Conservation (phyloP, 2,113 vertebrate genomes). For the Hiodon tergisus region DNA sequence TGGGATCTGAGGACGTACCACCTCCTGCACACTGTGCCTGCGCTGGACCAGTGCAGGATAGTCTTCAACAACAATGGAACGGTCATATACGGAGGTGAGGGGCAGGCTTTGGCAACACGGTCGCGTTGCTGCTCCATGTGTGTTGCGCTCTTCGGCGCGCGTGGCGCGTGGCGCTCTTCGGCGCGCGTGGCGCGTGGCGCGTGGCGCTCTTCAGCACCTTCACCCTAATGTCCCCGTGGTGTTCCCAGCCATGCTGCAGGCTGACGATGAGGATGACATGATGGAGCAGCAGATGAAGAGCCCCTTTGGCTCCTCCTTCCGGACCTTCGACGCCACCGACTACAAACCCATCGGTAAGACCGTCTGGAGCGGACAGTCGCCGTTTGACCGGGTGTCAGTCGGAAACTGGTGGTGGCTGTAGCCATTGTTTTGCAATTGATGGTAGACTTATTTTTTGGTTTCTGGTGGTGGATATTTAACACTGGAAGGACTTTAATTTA, state of each 20-base stretch:
- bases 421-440: no score
- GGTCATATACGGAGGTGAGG: constrained; percentile 95
- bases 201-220: not conserved
- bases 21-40: constrained; percentile 92
- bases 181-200: not conserved
- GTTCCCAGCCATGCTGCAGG: constrained; percentile 88
- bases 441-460: no score
- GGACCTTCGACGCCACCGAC: constrained; percentile 97
- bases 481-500: no score
- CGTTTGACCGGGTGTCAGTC: no score
- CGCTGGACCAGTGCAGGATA: constrained; percentile 97
- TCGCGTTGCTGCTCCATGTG: not conserved
- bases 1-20: constrained; percentile 98
- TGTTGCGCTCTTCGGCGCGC: no score
- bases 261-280: constrained; percentile 95
- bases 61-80: constrained; percentile 98
- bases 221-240: not conserved
- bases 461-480: no score
- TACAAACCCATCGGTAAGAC: constrained; percentile 94
- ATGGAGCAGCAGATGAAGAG: constrained; percentile 97
- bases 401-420: no score
- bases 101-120: not conserved
- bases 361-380: no score
- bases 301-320: constrained; percentile 97
- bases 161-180: not conserved